Evolutionary conservation across 53 echinoderm and acorn worm species (phyloP), one percentile per base, ranked within the genome.

Genomic region (Holothuria leucospilota): DNA sequence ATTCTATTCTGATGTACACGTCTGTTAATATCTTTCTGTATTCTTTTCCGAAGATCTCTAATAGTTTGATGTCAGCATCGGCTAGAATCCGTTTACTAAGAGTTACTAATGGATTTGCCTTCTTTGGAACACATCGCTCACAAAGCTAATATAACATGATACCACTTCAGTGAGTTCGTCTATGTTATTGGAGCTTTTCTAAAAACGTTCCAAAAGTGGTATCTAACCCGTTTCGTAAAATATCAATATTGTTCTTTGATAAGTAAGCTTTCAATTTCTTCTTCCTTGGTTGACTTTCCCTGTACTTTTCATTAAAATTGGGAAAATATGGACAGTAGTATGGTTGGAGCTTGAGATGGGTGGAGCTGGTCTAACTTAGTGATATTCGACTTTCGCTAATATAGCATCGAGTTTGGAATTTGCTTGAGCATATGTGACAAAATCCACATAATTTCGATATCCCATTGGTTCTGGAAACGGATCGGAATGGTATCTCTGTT

Each of bases 161-260:
- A 74, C 74, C 18, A 74, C 74, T 49, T 74, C 74, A 39, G 74
- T 74, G 4, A 74, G 74, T 74, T 51, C 41, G 20, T 74, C 74
- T n/a, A 0, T 74, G 5, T 39, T 9, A 49, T 49, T 39, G 1
- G 34, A 34, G 34, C 42, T 49, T 74, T 46, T 74, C 24, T 49
- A 39, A 40, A 74, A 20, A 40, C 41, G 27, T 68, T 62, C 20
- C 24, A 62, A 62, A 8, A 3, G 20, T 8, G 6, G 6, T 10
- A 62, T 62, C 62, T 62, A 62, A 62, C 24, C 2, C 20, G 49
- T 26, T 26, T 68, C 74, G 74, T 74, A 39, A 41, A 46, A 39
- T 74, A 39, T 15, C 46, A 39, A 74, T 10, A 0, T 74, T 74
- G 74, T 39, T 41, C 74, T 74, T 46, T 3, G 74, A 74, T 40